Base-by-base conservation (phyloP, 1,140 invertebrate species). In the Daktulosphaira vitifoliae region DNA sequence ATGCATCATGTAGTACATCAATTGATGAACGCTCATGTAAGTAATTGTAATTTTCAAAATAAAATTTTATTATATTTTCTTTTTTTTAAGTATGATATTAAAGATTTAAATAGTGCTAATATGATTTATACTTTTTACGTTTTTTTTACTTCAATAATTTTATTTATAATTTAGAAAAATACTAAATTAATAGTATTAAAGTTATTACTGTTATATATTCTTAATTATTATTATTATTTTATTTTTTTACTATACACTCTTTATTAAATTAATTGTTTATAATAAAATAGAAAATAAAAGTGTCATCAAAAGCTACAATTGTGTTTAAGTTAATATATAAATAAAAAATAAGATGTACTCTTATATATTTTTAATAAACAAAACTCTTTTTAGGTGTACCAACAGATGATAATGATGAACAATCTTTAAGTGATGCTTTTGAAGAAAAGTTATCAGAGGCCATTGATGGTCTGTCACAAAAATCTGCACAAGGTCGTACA, bases 401-500 rank as follows among this genome's bases (percentile, higher is more conserved):
- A n/a, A 69, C 70, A 66, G 80, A 80, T 46, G 80, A 80, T 53
- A 76, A 78, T 39, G 81, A 81, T 49, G 81, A 81, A 49, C 82
- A 84, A 62, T 72, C 81, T 52, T 77, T 79, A 67, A 79, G 80
- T 67, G 92, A 96, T 72, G 81, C 85, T 42, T 86, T 92, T 71
- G 92, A 96, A 75, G 91, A 95, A 53, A 92, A 93, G 75, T 76
- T 96, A 16, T 81, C 83, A 22, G 89, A 93, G 71, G 82, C 84
- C 0, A 84, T 96, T 49, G 94, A 96, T 73, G 87, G 86, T 25
- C 76, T 92, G 7, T 83, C 82, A 2, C 86, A 93, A 68, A 92
- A 93, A 72, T 90, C 90, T 66, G 84, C 86, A 1, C 89, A 91
- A 68, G 85, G 85, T 6, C 81, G 94, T 56, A 83, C 83, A 2